A percentile compares a stretch with the other conserved stretches of the same genome.
Conservation (phyloP, 2,797 vertebrate genomes). For the Leptodactylus fallax region DNA sequence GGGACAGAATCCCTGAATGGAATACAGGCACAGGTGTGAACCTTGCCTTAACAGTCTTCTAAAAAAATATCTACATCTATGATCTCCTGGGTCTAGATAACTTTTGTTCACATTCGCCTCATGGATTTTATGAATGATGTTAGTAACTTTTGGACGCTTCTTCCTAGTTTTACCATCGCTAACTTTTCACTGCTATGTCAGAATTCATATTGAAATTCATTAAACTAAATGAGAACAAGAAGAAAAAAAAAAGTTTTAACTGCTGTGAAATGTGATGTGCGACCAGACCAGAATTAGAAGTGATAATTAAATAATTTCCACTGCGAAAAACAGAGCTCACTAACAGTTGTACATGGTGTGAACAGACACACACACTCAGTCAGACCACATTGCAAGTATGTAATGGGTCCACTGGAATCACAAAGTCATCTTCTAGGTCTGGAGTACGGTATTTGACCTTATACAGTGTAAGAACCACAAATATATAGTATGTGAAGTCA, state of each 20-base stretch:
- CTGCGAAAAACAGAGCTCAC: slow-evolving; percentile 73
- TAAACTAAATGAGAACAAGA: slow-evolving; percentile 70
- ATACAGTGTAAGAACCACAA: not conserved
- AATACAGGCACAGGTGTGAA: no score
- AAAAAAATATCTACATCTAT: no score
- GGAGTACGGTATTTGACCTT: not conserved
- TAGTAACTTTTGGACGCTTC: not conserved
- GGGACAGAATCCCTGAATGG: no score
- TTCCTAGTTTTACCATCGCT: slow-evolving; percentile 57
- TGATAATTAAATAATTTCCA: slow-evolving; percentile 80
- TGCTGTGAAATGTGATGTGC: slow-evolving; percentile 76
- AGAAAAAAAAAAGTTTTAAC: slow-evolving; percentile 79
- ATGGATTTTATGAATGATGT: not conserved
- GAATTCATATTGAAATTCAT: slow-evolving; percentile 32
- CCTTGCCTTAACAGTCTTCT: no score
- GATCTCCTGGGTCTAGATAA: no score
- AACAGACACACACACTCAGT: slow-evolving; percentile 71
- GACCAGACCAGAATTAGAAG: slow-evolving; percentile 80
- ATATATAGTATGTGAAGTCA: not conserved
- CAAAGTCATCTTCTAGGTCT: not conserved
- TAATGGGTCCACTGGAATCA: not conserved
- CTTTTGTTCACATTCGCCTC: not conserved
- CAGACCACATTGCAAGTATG: slow-evolving; percentile 52
- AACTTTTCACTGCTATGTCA: slow-evolving; percentile 62
- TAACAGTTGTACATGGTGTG: slow-evolving; percentile 76